Conservation (phyloP, 2,797 vertebrate genomes). For the Pterois miles region DNA sequence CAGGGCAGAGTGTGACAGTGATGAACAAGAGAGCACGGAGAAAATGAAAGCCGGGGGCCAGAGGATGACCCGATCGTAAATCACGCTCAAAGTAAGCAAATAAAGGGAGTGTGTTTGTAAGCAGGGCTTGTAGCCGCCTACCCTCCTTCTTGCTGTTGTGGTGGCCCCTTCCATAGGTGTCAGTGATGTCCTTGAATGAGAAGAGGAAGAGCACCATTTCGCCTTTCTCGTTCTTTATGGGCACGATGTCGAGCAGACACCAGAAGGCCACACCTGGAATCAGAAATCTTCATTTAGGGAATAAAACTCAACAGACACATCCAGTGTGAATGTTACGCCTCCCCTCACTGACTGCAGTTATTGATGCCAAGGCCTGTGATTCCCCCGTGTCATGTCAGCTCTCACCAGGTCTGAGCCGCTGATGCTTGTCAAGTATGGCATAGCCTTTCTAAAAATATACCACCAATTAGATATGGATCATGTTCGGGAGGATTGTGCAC, state of each 20-base stretch:
- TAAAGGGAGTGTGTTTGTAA: slow-evolving; percentile 19
- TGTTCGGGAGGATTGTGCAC: slow-evolving; percentile 23
- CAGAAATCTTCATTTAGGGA: slow-evolving; percentile 13
- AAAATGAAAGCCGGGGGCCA: slow-evolving; percentile 52
- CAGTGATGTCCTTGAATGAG: slow-evolving; percentile 97
- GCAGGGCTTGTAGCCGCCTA: slow-evolving; percentile 63
- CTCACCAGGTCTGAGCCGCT: not conserved
- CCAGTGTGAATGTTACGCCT: not conserved
- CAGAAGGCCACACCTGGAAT: slow-evolving; percentile 89
- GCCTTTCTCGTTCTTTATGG: slow-evolving; percentile 98
- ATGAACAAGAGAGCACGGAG: slow-evolving; percentile 52
- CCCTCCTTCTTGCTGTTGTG: slow-evolving; percentile 84
- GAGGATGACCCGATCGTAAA: slow-evolving; percentile 51
- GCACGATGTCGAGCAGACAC: slow-evolving; percentile 95
- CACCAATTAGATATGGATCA: slow-evolving; percentile 47
- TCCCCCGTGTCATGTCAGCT: slow-evolving; percentile 11
- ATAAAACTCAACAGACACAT: not conserved
- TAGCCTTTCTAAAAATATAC: slow-evolving; percentile 52
- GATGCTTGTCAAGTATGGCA: slow-evolving; percentile 23
- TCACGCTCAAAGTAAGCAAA: slow-evolving; percentile 53
- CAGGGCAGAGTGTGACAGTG: slow-evolving; percentile 64
- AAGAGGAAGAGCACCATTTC: slow-evolving; percentile 98
- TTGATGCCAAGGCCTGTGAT: slow-evolving; percentile 12
- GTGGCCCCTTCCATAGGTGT: slow-evolving; percentile 82
- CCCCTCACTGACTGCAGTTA: slow-evolving; percentile 3